Conservation (phyloP, 2,888 invertebrate species). For the Alsophila aescularia region DNA sequence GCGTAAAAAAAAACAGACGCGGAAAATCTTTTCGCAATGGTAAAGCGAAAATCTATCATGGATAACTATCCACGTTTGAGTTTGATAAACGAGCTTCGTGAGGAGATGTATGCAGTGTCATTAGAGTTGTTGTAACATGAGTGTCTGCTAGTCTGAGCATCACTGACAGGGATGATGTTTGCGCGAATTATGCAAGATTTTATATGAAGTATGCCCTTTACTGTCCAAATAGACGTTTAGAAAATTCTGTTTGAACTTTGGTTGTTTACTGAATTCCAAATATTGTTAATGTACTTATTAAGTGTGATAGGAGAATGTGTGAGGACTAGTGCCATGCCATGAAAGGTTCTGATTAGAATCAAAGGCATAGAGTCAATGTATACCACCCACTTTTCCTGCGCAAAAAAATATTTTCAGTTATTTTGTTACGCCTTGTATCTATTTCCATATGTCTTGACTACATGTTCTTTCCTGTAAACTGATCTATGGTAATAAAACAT, state of each 20-base stretch:
- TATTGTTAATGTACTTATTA: slow-evolving; percentile 60
- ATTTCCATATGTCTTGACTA: slow-evolving; percentile 65
- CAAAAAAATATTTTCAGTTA: slow-evolving; percentile 66
- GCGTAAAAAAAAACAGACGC: slow-evolving; percentile 28
- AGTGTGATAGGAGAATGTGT: slow-evolving; percentile 83
- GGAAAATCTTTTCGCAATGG: slow-evolving; percentile 26
- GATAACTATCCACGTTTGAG: slow-evolving; percentile 27
- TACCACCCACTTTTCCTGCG: slow-evolving; percentile 84
- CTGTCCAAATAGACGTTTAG: slow-evolving; percentile 37
- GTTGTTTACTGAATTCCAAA: slow-evolving; percentile 54
- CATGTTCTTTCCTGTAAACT: slow-evolving; percentile 71
- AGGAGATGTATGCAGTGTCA: slow-evolving; percentile 34
- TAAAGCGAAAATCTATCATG: slow-evolving; percentile 18
- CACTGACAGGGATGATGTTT: slow-evolving; percentile 83
- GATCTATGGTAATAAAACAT: slow-evolving; percentile 78
- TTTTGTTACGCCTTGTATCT: slow-evolving; percentile 72
- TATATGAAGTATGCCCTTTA: slow-evolving; percentile 62
- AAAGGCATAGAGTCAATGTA: slow-evolving; percentile 81
- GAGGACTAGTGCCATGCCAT: slow-evolving; percentile 84
- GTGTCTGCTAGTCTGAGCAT: slow-evolving; percentile 83
- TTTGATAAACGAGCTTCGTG: slow-evolving; percentile 27
- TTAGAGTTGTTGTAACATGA: slow-evolving; percentile 51
- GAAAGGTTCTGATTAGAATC: slow-evolving; percentile 84
- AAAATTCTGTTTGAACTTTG: slow-evolving; percentile 47
- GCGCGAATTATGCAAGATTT: slow-evolving; percentile 83